Conservation (phyloP, 2,113 vertebrate genomes). For the Ranitomeya variabilis region DNA sequence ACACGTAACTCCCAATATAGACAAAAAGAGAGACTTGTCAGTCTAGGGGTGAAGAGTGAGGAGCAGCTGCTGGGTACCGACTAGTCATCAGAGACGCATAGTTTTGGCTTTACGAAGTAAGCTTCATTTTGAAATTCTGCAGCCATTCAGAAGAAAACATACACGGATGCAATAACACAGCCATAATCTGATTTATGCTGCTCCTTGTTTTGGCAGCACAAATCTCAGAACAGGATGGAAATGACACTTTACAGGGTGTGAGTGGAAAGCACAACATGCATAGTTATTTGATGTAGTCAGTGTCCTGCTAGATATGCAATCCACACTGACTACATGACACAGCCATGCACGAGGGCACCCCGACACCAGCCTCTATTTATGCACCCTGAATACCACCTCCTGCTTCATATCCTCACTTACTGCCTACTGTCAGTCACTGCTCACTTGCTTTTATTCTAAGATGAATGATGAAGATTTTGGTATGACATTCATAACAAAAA, state of each 20-base stretch:
- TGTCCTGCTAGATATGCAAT: background rate
- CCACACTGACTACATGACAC: background rate
- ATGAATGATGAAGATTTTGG: background rate
- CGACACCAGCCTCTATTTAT: conserved; percentile 11
- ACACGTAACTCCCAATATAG: no score
- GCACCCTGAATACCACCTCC: background rate
- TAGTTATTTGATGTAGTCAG: background rate
- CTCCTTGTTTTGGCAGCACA: no score
- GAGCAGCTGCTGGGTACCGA: no score
- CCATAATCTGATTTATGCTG: no score
- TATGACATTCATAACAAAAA: background rate
- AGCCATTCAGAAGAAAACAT: no score
- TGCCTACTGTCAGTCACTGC: background rate
- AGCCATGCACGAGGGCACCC: conserved; percentile 17
- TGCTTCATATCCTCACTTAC: background rate
- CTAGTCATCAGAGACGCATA: no score
- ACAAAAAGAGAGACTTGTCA: no score
- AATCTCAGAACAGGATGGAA: background rate
- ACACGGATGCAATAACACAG: no score
- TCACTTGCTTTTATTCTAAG: background rate
- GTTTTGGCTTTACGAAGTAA: no score
- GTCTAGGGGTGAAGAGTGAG: no score
- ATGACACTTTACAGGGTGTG: background rate
- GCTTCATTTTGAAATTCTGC: no score
- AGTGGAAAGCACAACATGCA: background rate